These are phyloP conservation scores for Embidobia sp. DNA, from an alignment of 2,888 invertebrate genomes.

Conservation along the genomic window DNA sequence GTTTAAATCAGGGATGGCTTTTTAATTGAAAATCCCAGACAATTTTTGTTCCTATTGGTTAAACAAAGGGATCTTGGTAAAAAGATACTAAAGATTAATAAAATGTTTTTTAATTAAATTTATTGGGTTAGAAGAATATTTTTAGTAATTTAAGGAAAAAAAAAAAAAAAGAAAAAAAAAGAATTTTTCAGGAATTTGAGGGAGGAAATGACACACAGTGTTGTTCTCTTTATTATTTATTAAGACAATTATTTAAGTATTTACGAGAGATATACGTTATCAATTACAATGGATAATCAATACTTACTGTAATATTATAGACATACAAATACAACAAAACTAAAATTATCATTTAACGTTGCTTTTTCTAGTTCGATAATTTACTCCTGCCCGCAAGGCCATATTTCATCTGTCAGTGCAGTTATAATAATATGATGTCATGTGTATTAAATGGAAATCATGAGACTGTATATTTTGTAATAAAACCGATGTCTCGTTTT, in stretches of 20 bases:
- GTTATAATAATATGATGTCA: slow-evolving; percentile 71
- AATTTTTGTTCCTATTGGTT: too few relatives aligned
- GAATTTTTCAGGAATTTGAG: too few relatives aligned
- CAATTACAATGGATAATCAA: slow-evolving; percentile 78
- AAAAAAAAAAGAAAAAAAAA: too few relatives aligned
- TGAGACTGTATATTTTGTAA: slow-evolving; percentile 71
- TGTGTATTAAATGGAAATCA: slow-evolving; percentile 73
- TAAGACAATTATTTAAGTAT: slow-evolving; percentile 77
- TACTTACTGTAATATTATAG: slow-evolving; percentile 78
- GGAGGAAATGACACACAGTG: too few relatives aligned
- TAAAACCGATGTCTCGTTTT: slow-evolving; percentile 70
- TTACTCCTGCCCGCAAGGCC: slow-evolving; percentile 58
- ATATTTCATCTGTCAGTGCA: slow-evolving; percentile 70
- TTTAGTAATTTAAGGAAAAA: too few relatives aligned
- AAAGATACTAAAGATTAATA: too few relatives aligned
- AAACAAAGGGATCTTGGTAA: too few relatives aligned
- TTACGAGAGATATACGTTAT: slow-evolving; percentile 79
- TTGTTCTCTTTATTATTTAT: slow-evolving; percentile 75
- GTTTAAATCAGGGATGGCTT: too few relatives aligned
- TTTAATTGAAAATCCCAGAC: too few relatives aligned
- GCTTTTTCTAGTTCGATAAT: slow-evolving; percentile 73
- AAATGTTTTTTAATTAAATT: too few relatives aligned
- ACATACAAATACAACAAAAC: slow-evolving; percentile 80
- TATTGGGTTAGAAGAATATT: too few relatives aligned
- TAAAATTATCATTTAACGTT: slow-evolving; percentile 76